Conservation (phyloP, 2,113 vertebrate genomes). For the Hiodon tergisus region DNA sequence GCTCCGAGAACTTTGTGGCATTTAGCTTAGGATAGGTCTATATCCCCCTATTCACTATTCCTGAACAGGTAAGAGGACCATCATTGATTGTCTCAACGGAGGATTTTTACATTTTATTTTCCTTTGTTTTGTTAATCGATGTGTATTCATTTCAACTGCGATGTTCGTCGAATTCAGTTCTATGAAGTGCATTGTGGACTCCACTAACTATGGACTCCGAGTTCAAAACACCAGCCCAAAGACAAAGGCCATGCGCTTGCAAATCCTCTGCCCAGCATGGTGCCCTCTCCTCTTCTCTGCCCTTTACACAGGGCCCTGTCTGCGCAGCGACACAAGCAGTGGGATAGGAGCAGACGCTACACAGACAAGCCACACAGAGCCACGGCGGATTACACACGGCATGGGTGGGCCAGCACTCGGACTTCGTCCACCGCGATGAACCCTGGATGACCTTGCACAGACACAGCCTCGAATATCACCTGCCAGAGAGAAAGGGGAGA, state of each 20-base stretch:
- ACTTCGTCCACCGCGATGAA: conserved; percentile 95
- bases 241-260: conserved; percentile 40
- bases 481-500: conserved; percentile 47
- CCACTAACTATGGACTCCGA: neutral
- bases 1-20: too few relatives aligned
- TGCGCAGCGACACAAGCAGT: conserved; percentile 5
- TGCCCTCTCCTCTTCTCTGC: conserved; percentile 37
- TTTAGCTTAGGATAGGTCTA: neutral
- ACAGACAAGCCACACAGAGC: conserved; percentile 7
- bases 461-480: conserved; percentile 94
- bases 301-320: conserved; percentile 13
- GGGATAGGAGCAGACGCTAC: neutral
- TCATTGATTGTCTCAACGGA: conserved; percentile 5
- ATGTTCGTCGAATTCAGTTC: conserved; percentile 18
- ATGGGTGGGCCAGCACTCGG: conserved; percentile 89
- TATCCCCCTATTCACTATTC: neutral
- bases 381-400: conserved; percentile 70
- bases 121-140: neutral
- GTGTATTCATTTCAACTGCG: conserved; percentile 1
- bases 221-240: conserved; percentile 33
- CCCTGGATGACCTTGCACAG: conserved; percentile 85
- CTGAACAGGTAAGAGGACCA: conserved; percentile 2
- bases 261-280: conserved; percentile 36
- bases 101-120: conserved; percentile 2
- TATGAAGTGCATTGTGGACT: neutral